Percentiles rank a stretch among this genome's conserved stretches.
Conservation (phyloP, 37 sponge, comb jelly and placozoan genomes). For the Corticium candelabrum region DNA sequence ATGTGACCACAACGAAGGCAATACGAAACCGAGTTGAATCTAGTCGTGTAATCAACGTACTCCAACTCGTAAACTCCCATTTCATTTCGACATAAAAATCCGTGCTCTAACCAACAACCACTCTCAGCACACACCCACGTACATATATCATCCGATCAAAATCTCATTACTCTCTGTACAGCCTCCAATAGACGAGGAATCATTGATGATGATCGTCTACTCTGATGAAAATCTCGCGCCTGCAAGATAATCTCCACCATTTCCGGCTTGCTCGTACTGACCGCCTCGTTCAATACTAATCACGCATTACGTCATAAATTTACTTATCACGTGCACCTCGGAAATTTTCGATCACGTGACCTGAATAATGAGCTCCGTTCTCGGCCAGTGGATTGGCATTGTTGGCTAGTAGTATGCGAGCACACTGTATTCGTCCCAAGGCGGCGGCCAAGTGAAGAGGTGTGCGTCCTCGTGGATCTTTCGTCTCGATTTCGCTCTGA, state of each 20-base stretch:
- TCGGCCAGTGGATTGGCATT: constrained; percentile 58
- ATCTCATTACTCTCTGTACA: constrained; percentile 20
- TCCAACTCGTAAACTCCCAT: constrained; percentile 98
- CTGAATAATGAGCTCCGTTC: constrained; percentile 19
- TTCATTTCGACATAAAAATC: constrained; percentile 99
- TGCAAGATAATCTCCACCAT: constrained; percentile 44
- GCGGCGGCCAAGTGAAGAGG: constrained; percentile 76
- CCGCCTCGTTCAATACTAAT: constrained; percentile 62
- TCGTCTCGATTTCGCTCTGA: constrained; percentile 57
- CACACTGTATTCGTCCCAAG: constrained; percentile 41
- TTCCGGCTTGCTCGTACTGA: constrained; percentile 57
- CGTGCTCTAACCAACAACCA: constrained; percentile 18
- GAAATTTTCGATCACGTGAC: neutral
- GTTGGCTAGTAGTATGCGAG: constrained; percentile 46
- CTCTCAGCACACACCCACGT: neutral
- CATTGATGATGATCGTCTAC: constrained; percentile 8
- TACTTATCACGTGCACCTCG: neutral
- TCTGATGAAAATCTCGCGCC: constrained; percentile 47
- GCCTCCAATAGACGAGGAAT: constrained; percentile 66
- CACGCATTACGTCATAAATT: neutral
- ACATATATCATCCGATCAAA: neutral
- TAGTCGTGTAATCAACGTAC: constrained; percentile 25
- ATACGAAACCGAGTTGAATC: neutral
- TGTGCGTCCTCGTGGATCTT: constrained; percentile 81
- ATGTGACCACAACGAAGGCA: neutral